Percentiles rank a stretch among this genome's conserved stretches.
These are phyloP conservation scores for Laticauda laticaudata DNA, from an alignment of 2,113 vertebrate species.

Conservation along the genomic window DNA sequence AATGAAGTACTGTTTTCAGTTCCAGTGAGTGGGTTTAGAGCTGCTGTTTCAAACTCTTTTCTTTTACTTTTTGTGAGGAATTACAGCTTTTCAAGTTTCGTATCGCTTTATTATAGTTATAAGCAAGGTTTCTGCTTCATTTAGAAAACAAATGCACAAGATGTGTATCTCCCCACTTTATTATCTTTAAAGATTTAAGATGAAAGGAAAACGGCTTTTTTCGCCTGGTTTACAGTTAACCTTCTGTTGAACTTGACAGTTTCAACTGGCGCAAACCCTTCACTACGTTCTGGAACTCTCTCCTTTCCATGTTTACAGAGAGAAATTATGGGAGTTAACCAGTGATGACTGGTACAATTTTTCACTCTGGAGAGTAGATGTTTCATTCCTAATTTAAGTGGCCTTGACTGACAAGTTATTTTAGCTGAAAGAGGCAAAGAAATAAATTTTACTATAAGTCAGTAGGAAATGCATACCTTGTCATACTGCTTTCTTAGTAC, in stretches of 20 bases:
- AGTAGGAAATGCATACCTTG: slow-evolving; percentile 18
- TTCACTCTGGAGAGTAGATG: slow-evolving; percentile 1
- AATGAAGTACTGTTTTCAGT: background rate
- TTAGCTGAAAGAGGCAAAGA: slow-evolving; percentile 10
- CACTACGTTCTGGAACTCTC: slow-evolving; percentile 26
- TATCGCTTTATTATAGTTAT: background rate
- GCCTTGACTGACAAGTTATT: slow-evolving; percentile 14
- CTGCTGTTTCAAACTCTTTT: background rate
- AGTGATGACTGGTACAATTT: slow-evolving; percentile 23
- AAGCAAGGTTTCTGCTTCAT: slow-evolving; percentile 22
- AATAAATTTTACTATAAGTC: background rate
- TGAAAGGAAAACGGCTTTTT: slow-evolving; percentile 22
- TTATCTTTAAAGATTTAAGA: background rate
- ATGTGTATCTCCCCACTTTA: background rate
- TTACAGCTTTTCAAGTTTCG: background rate
- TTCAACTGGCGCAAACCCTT: slow-evolving; percentile 25
- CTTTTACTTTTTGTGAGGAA: background rate
- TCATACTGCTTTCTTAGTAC: slow-evolving; percentile 5
- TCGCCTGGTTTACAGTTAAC: slow-evolving; percentile 34
- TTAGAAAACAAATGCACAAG: slow-evolving; percentile 2
- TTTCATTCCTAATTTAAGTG: background rate
- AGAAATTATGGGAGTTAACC: slow-evolving; percentile 18
- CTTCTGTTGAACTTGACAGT: slow-evolving; percentile 26
- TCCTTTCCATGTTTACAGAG: slow-evolving; percentile 24
- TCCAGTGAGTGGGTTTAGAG: background rate